A percentile compares a stretch with the other conserved stretches of the same genome.
Conservation (phyloP, 2,113 vertebrate genomes). For the Thinocorus orbignyianus region DNA sequence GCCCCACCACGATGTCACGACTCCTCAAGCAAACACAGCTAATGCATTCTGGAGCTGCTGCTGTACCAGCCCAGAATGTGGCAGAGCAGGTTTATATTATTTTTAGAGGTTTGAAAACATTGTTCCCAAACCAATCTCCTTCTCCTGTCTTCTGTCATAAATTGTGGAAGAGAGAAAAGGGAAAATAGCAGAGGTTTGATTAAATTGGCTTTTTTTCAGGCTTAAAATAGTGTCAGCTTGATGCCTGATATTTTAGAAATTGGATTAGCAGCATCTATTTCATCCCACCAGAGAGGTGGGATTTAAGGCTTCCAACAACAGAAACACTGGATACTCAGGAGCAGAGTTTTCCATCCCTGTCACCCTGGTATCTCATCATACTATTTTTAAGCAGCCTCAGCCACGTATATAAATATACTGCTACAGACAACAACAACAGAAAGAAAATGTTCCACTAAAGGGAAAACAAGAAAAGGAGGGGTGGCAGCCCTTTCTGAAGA, state of each 20-base stretch:
- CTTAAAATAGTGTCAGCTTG: not conserved
- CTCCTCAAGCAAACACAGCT: not conserved
- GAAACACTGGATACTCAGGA: not conserved
- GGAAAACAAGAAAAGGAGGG: not conserved
- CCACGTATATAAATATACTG: not conserved
- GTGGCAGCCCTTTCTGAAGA: not conserved
- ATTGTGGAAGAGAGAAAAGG: not conserved
- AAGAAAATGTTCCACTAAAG: not conserved
- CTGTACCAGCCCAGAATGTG: not conserved
- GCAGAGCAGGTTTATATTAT: not conserved
- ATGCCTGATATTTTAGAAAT: not conserved
- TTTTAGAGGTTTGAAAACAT: not conserved
- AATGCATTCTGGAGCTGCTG: not conserved
- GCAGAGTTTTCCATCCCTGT: not conserved
- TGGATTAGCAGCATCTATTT: not conserved
- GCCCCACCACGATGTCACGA: not conserved
- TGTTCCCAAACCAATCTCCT: not conserved
- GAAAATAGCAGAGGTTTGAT: not conserved
- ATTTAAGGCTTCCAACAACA: not conserved
- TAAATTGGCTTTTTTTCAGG: not conserved
- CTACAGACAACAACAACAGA: not conserved
- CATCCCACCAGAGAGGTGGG: not conserved
- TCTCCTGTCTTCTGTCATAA: not conserved
- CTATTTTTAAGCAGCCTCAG: constrained; percentile 18
- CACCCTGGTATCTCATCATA: accelerated